A percentile compares a stretch with the other conserved stretches of the same genome.
These are phyloP conservation scores for Merops nubicus DNA, from an alignment of 2,113 vertebrate species.

Conservation along the genomic window DNA sequence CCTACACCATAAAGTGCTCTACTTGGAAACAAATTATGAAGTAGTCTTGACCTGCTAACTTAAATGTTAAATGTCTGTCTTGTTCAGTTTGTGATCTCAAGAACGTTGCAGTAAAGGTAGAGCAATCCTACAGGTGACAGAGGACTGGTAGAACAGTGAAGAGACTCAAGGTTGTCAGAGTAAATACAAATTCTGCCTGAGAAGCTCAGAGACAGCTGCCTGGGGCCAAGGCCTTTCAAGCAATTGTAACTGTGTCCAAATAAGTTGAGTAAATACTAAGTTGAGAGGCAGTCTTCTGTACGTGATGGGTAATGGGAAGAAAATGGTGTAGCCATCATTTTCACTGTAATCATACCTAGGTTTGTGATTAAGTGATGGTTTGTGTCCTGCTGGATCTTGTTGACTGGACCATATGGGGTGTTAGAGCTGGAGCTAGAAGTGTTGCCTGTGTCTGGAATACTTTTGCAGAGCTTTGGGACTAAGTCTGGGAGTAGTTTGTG, in stretches of 20 bases:
- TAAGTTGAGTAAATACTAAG: not conserved
- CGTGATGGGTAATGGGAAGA: not conserved
- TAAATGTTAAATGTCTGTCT: not conserved
- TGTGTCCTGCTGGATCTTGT: not conserved
- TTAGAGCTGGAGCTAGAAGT: not conserved
- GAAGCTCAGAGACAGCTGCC: not conserved
- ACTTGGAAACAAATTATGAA: not conserved
- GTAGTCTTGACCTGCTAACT: not conserved
- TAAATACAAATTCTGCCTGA: not conserved
- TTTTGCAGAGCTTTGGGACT: not conserved
- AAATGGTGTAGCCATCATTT: not conserved
- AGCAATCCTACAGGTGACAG: not conserved
- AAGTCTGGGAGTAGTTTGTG: not conserved
- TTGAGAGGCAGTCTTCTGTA: not conserved
- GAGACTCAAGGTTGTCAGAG: accelerated
- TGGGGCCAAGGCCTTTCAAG: not conserved
- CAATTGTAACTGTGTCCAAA: not conserved
- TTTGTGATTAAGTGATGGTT: not conserved
- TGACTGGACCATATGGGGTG: not conserved
- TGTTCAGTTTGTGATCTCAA: not conserved
- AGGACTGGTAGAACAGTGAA: not conserved
- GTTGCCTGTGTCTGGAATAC: not conserved
- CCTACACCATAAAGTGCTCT: accelerated
- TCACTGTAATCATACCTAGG: not conserved
- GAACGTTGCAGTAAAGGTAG: not conserved